Percentiles rank a stretch among this genome's conserved stretches.
Conservation (phyloP, 1,140 invertebrate species). For the Oryzaephilus surinamensis region DNA sequence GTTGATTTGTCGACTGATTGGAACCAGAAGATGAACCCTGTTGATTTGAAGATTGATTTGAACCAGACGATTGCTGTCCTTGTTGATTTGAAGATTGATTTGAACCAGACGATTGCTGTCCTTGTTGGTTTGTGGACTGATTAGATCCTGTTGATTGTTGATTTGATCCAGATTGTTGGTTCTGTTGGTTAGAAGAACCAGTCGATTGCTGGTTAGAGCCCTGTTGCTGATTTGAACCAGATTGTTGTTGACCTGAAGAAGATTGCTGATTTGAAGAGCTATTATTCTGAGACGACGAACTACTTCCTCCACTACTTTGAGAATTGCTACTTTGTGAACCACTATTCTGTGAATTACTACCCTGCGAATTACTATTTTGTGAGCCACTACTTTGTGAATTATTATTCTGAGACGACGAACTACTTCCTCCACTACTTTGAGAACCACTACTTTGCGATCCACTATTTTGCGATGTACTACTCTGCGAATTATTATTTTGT, state of each 20-base stretch:
- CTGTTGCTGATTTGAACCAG: background rate
- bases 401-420: constrained; percentile 11
- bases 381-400: no score
- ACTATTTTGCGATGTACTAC: no score
- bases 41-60: background rate
- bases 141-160: background rate
- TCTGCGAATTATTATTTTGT: no score
- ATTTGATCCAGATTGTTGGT: background rate
- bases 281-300: constrained; percentile 5
- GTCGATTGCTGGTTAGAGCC: background rate
- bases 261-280: constrained; percentile 4
- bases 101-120: constrained; percentile 3
- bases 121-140: no score
- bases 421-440: constrained; percentile 8
- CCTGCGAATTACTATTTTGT: no score
- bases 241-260: constrained; percentile 6
- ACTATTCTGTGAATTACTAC: no score
- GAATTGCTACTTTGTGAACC: constrained; percentile 6
- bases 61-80: background rate
- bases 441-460: constrained; percentile 7
- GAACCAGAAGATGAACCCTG: background rate
- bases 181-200: background rate
- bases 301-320: constrained; percentile 3
- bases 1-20: no score
- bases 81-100: background rate